These are phyloP conservation scores for Pachydiplax longipennis DNA, from an alignment of 2,888 invertebrate genomes.

Conservation along the genomic window DNA sequence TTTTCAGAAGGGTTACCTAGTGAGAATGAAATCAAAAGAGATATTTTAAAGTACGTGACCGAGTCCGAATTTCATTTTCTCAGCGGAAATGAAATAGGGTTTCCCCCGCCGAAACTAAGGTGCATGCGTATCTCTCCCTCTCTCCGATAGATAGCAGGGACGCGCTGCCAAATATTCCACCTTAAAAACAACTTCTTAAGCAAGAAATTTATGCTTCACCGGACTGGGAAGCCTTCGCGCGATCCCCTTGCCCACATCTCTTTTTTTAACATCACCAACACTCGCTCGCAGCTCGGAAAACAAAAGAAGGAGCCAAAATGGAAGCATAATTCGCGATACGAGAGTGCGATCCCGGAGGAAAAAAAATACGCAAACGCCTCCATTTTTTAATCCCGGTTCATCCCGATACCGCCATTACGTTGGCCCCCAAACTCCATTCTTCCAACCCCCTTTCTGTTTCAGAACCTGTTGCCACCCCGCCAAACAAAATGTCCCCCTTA, in stretches of 20 bases:
- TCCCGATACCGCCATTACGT: neutral
- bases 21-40: no score
- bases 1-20: no score
- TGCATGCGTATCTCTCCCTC: neutral
- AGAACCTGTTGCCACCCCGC: constrained; percentile 39
- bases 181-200: neutral
- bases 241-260: neutral
- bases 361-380: neutral
- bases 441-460: neutral
- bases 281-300: neutral
- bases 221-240: neutral
- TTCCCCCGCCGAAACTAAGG: neutral
- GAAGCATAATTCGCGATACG: neutral
- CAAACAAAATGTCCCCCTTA: neutral
- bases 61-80: no score
- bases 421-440: neutral
- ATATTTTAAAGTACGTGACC: no score
- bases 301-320: neutral
- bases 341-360: neutral
- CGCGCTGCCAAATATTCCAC: neutral
- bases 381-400: neutral
- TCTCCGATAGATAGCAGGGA: constrained; percentile 18
- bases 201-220: neutral
- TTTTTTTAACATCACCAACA: neutral
- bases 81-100: no score